A percentile compares a stretch with the other conserved stretches of the same genome.
phyloP scores from a whole-genome alignment of 2,797 vertebrate species.

The Percopsis omiscomaycus region DNA sequence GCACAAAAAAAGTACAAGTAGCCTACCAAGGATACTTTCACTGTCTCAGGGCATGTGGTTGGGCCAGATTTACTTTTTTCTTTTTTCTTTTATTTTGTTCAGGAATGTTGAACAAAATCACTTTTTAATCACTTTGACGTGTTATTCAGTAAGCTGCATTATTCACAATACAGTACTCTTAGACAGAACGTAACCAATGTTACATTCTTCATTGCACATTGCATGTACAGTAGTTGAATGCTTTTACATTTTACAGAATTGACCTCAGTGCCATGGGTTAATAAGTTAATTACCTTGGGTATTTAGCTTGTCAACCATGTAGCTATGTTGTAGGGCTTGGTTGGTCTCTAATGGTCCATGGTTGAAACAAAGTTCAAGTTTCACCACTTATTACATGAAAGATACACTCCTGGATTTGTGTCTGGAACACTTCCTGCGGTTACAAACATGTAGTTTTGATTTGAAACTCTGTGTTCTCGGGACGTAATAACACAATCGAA shows the following conservation, averaged over 20 bases:
- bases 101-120: conserved; percentile 11
- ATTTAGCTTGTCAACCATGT: not conserved
- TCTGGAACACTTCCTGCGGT: too few species aligned
- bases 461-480: too few species aligned
- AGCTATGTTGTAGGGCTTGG: too few species aligned
- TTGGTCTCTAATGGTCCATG: too few species aligned
- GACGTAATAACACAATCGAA: too few species aligned
- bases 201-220: not conserved
- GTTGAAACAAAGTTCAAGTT: too few species aligned
- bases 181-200: conserved; percentile 1
- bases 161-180: conserved; percentile 5
- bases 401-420: too few species aligned
- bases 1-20: not conserved
- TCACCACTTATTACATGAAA: too few species aligned
- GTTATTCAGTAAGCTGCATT: conserved; percentile 27
- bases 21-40: not conserved
- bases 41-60: conserved; percentile 20
- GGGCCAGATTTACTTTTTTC: conserved; percentile 65
- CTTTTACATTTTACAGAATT: not conserved
- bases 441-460: too few species aligned
- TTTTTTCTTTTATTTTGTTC: conserved; percentile 14
- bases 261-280: not conserved
- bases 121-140: conserved; percentile 4
- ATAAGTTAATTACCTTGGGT: not conserved
- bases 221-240: conserved; percentile 22